Conservation (phyloP, 2,113 vertebrate species). For the Taurulus bubalis region DNA sequence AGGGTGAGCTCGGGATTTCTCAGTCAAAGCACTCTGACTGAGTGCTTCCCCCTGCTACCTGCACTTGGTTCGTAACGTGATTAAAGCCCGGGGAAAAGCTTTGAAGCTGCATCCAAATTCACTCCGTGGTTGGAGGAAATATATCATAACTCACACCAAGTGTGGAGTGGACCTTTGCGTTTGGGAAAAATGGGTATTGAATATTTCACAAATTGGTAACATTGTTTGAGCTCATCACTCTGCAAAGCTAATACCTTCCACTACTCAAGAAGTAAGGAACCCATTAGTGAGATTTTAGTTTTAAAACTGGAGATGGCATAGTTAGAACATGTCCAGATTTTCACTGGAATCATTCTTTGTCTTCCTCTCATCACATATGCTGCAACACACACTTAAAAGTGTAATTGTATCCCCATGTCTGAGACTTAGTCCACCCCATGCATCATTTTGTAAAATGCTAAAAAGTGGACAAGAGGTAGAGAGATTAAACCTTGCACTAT, state of each 20-base stretch:
- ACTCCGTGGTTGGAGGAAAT: conserved; percentile 22
- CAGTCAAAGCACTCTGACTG: conserved; percentile 44
- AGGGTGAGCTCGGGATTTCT: conserved; percentile 42
- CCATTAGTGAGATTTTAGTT: background rate
- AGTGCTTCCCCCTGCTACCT: conserved; percentile 67
- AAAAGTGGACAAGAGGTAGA: background rate
- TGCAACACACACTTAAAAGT: background rate
- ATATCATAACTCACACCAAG: conserved; percentile 37
- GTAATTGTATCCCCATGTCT: background rate
- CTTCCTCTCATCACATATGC: background rate
- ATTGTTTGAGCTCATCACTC: conserved; percentile 6
- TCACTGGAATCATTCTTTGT: background rate
- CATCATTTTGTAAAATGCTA: background rate
- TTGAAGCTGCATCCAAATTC: conserved; percentile 46
- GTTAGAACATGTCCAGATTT: background rate
- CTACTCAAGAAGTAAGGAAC: background rate
- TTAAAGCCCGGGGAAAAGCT: conserved; percentile 61
- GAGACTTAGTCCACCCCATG: background rate
- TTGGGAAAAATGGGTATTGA: conserved; percentile 3
- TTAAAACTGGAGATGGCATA: background rate
- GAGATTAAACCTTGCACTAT: background rate
- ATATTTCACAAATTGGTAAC: conserved; percentile 18
- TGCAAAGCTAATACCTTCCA: background rate
- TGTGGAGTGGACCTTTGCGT: background rate
- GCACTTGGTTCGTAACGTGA: conserved; percentile 68